Conservation (phyloP, 2,888 invertebrate species). For the Poecilobothrus nobilitatus region DNA sequence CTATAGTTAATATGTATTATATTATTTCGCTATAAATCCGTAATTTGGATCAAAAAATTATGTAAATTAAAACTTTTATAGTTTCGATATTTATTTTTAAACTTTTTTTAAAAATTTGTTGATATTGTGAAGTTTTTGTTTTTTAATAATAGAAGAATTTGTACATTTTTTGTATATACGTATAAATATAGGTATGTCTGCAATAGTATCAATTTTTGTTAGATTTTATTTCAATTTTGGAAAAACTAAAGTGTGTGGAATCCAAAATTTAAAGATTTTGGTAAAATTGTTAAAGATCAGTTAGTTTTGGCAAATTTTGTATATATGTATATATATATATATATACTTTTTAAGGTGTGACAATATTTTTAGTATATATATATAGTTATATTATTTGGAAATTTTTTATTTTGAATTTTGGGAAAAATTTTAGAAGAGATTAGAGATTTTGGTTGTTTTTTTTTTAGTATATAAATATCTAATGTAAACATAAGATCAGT, state of each 20-base stretch:
- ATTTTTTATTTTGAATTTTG: too few species aligned
- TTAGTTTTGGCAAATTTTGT: neutral
- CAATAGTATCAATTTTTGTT: neutral
- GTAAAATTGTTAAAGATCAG: too few species aligned
- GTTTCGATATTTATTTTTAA: neutral
- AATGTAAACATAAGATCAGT: neutral
- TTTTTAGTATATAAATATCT: neutral
- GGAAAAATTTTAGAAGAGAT: neutral
- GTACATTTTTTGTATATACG: too few species aligned
- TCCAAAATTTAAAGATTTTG: too few species aligned
- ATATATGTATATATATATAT: neutral
- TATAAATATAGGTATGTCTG: too few species aligned
- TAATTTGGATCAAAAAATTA: constrained; percentile 1
- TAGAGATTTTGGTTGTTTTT: too few species aligned
- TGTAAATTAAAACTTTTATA: neutral
- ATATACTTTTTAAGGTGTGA: neutral
- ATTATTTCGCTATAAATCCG: too few species aligned
- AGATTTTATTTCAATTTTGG: neutral
- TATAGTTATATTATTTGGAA: too few species aligned
- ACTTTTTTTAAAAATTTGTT: neutral
- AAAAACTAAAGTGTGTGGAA: neutral
- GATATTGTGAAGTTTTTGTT: neutral
- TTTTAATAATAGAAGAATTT: neutral
- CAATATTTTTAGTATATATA: neutral
- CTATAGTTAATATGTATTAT: too few species aligned